Percentiles rank a stretch among this genome's conserved stretches.
Evolutionary conservation across 2,113 vertebrate genomes (phyloP).

Genomic region (Lycocorax pyrrhopterus): DNA sequence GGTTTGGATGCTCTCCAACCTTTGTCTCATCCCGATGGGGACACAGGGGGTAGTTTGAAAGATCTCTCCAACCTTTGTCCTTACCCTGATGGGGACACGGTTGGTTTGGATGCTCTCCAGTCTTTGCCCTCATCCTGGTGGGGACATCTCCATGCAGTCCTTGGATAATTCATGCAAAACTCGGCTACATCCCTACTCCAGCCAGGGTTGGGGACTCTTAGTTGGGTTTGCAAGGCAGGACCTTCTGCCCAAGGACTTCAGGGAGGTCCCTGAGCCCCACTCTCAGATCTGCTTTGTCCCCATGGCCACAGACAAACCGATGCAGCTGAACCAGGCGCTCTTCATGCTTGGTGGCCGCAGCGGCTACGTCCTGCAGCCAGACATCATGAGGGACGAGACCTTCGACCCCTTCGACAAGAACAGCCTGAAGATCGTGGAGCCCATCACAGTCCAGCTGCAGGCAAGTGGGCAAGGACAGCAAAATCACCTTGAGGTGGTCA

Average conservation of each 20-base stretch:
- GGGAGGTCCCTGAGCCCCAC: not conserved
- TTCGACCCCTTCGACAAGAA: conserved; percentile 94
- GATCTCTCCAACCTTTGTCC: not conserved
- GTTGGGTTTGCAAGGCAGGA: not conserved
- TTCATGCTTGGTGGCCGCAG: conserved; percentile 92
- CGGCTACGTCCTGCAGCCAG: conserved; percentile 90
- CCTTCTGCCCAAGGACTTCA: rapidly evolving
- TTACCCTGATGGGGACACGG: not conserved
- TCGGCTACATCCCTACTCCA: not conserved
- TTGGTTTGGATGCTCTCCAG: not conserved
- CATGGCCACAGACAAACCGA: conserved; percentile 86
- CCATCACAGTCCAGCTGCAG: conserved; percentile 84
- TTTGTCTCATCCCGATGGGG: not conserved
- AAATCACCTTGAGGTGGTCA: not conserved
- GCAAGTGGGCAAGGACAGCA: conserved; percentile 24
- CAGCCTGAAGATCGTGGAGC: conserved; percentile 85
- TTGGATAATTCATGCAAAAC: not conserved
- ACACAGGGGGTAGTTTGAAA: not conserved
- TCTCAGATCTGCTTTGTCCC: not conserved
- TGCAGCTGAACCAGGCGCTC: conserved; percentile 98
- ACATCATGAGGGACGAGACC: conserved; percentile 89
- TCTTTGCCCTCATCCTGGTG: not conserved
- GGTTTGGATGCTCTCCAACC: not conserved
- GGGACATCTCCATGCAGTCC: not conserved
- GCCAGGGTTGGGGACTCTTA: rapidly evolving